These are phyloP conservation scores for Melolontha melolontha DNA, from an alignment of 2,888 invertebrate genomes.

Conservation along the genomic window DNA sequence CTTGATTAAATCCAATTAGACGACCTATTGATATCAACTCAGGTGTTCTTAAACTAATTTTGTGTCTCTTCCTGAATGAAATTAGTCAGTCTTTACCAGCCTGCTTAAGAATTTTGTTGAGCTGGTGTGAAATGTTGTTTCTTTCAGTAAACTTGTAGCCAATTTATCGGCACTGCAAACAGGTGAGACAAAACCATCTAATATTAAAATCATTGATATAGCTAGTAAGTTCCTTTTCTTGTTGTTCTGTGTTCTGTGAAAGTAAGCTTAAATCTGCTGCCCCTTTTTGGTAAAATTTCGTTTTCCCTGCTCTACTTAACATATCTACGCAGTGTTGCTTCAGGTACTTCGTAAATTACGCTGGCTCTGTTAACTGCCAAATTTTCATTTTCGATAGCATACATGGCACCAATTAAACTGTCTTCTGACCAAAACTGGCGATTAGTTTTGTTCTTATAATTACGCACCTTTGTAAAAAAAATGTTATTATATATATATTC, in stretches of 20 bases:
- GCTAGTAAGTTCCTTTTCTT: background rate
- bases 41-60: no score
- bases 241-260: slow-evolving; percentile 3
- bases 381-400: background rate
- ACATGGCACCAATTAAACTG: background rate
- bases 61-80: no score
- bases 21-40: no score
- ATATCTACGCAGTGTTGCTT: slow-evolving; percentile 5
- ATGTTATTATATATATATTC: background rate
- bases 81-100: no score
- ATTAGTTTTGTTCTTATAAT: slow-evolving; percentile 5
- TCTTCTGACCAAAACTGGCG: background rate
- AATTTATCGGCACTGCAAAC: slow-evolving; percentile 2
- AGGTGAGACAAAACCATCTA: slow-evolving; percentile 3
- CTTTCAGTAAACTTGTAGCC: slow-evolving; percentile 2
- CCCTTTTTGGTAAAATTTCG: slow-evolving; percentile 1
- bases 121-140: background rate
- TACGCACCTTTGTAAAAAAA: background rate
- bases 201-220: no score
- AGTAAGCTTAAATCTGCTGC: background rate
- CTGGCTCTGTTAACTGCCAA: background rate
- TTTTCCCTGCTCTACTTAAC: slow-evolving; percentile 1
- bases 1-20: no score
- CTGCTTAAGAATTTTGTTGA: slow-evolving; percentile 1
- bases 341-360: slow-evolving; percentile 5